Evolutionary conservation across 2,888 invertebrate species (phyloP), one percentile per base, ranked within the genome.

Genomic region (Tachina lurida): DNA sequence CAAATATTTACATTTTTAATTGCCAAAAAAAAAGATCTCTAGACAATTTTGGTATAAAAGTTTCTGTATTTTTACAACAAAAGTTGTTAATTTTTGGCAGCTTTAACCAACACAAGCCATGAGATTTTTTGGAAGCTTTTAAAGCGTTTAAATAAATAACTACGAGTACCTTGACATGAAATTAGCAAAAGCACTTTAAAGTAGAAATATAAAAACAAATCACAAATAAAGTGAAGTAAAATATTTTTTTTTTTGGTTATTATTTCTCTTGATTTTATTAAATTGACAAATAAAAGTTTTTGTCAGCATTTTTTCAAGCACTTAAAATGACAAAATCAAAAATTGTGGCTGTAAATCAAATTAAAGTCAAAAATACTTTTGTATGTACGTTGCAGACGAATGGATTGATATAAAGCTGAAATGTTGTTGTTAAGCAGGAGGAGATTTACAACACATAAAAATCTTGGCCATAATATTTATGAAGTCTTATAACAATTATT

Each of bases 401-500:
- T 10, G 63, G n/a, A 13, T 12, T 15, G 19, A 71, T n/a, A 43
- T 5, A 3, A 43, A 49, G 13, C 7, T 39, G 17, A 54, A 45
- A 31, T 7, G 31, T 31, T 31, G 22, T 49, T 10, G 10, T 17
- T 31, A 56, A 45, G 31, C 39, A 12, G 62, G n/a, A 22, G 63
- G 65, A 9, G 49, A 52, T 12, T 4, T 5, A 15, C n/a, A 62
- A 15, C n/a, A 62, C 31, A 17, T 12, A 13, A 54, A 54, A 43
- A 41, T 22, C 13, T 43, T 43, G 43, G 12, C 1, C 10, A 75
- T 54, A 73, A 60, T 63, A 79, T 84, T 84, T 84, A 84, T 84
- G 78, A 68, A 78, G 67, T 71, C 52, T 71, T 49, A 60, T 45
- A 80, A 58, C 58, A 65, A 80, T 84, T 80, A 76, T 80, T 84